Conservation (phyloP, 92 coral and sea anemone genomes). For the Epizoanthus fatuus region DNA sequence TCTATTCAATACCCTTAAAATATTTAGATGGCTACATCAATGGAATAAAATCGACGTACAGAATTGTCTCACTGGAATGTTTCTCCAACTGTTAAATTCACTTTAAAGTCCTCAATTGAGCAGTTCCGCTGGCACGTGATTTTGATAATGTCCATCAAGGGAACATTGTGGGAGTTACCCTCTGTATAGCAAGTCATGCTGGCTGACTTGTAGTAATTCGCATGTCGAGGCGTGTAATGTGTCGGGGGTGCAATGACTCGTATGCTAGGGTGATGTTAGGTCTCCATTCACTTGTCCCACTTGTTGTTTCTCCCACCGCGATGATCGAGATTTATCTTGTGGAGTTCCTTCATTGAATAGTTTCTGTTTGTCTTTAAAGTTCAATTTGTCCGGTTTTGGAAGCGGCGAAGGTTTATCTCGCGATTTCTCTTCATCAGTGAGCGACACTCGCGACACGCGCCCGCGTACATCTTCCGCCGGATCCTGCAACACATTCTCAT, state of each 20-base stretch:
- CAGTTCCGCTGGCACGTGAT: no score
- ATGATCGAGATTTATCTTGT: conserved; percentile 66
- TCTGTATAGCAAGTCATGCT: neutral
- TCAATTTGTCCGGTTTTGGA: conserved; percentile 89
- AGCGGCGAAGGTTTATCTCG: conserved; percentile 75
- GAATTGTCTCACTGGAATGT: no score
- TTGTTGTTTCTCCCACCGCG: conserved; percentile 89
- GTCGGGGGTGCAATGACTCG: neutral
- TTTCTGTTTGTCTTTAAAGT: conserved; percentile 93
- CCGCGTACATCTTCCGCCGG: conserved; percentile 75
- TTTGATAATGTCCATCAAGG: no score
- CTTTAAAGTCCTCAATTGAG: no score
- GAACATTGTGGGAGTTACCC: no score
- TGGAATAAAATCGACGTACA: no score
- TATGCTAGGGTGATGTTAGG: conserved; percentile 42
- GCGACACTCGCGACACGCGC: conserved; percentile 78
- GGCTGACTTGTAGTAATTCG: neutral
- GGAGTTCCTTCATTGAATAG: conserved; percentile 91
- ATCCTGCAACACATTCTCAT: conserved; percentile 60
- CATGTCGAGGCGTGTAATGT: neutral
- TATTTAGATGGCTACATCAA: no score
- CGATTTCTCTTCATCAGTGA: conserved; percentile 80
- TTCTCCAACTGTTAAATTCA: no score
- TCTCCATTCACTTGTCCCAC: conserved; percentile 67
- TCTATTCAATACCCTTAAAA: no score